phyloP scores from a whole-genome alignment of 2,797 vertebrate species.

The Oreochromis grahami region DNA sequence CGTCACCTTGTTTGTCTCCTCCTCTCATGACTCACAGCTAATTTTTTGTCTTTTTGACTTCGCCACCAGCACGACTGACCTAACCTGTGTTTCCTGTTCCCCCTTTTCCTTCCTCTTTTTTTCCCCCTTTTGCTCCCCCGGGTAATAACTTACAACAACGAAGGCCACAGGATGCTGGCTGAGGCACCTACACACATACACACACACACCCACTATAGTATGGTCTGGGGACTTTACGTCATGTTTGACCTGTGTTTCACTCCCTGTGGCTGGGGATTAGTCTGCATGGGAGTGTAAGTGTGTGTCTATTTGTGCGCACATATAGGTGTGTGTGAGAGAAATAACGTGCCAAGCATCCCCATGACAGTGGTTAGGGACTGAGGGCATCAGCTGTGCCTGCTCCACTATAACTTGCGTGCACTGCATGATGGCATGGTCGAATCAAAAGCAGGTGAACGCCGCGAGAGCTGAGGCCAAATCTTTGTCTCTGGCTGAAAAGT shows the following conservation, averaged over 20 bases:
- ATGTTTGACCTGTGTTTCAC: conserved; percentile 57
- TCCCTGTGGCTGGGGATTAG: conserved; percentile 41
- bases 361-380: conserved; percentile 7
- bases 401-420: conserved; percentile 25
- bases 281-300: neutral
- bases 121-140: neutral
- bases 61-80: conserved; percentile 16
- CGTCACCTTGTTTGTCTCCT: conserved; percentile 6
- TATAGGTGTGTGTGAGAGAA: neutral
- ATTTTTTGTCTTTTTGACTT: neutral
- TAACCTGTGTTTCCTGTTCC: conserved; percentile 12
- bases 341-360: conserved; percentile 32
- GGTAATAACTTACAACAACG: conserved; percentile 49
- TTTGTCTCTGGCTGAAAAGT: neutral
- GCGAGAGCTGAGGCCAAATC: conserved; percentile 6
- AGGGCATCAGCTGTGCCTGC: conserved; percentile 44
- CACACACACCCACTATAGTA: neutral
- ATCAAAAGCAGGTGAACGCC: conserved; percentile 38
- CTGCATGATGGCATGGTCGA: conserved; percentile 22
- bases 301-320: neutral
- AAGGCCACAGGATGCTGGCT: conserved; percentile 31
- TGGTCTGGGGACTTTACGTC: conserved; percentile 42
- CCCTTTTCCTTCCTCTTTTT: neutral
- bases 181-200: neutral
- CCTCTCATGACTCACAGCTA: neutral